A percentile compares a stretch with the other conserved stretches of the same genome.
phyloP scores from a whole-genome alignment of 2,888 invertebrate genomes.

The Oithona nana region DNA sequence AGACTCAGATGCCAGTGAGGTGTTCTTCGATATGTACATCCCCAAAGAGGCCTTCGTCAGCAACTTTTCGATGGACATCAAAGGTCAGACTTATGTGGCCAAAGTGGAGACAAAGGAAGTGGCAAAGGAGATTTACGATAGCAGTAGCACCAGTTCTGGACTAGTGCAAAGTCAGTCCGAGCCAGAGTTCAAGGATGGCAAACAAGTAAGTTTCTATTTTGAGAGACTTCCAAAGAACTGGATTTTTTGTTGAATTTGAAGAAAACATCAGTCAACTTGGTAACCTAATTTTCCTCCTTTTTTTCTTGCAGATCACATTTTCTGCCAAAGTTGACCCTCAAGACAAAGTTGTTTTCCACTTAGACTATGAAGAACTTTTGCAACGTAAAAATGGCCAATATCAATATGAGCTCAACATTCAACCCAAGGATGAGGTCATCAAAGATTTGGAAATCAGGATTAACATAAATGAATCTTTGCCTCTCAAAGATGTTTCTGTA shows the following conservation, averaged over 20 bases:
- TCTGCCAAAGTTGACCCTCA: conserved; percentile 44
- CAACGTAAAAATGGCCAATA: conserved; percentile 42
- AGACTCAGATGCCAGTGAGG: conserved; percentile 25
- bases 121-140: conserved; percentile 24
- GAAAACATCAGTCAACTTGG: too few relatives aligned
- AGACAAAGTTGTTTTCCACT: conserved; percentile 42
- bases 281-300: too few relatives aligned
- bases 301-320: conserved; percentile 34
- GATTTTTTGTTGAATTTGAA: too few relatives aligned
- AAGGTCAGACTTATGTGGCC: conserved; percentile 23
- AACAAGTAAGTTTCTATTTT: neutral
- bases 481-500: conserved; percentile 39
- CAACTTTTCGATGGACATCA: conserved; percentile 42
- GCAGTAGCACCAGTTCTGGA: neutral
- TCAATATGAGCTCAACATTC: conserved; percentile 28
- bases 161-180: neutral
- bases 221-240: too few relatives aligned
- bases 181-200: neutral
- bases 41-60: conserved; percentile 51
- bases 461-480: conserved; percentile 41
- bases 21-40: conserved; percentile 41
- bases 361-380: conserved; percentile 52
- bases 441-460: conserved; percentile 43
- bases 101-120: conserved; percentile 26
- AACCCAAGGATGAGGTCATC: conserved; percentile 33